Evolutionary conservation across 2,888 invertebrate genomes (phyloP).

Genomic region (Homarus gammarus): DNA sequence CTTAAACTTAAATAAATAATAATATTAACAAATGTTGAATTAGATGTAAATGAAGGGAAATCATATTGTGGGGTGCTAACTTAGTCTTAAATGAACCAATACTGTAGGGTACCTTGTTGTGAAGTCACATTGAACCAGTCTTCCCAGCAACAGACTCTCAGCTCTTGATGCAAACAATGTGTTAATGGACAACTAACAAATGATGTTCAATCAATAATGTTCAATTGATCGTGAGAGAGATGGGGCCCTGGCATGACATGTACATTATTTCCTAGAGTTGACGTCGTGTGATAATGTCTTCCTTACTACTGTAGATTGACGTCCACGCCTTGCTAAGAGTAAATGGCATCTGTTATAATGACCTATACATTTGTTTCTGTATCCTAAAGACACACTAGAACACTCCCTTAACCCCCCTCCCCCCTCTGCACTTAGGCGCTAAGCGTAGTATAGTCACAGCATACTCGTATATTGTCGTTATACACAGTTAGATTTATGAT

Average conservation of each 20-base stretch:
- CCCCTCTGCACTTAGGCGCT: conserved; percentile 37
- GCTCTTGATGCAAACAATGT: neutral
- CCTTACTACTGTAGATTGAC: no score
- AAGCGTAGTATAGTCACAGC: conserved; percentile 61
- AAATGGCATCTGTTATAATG: neutral
- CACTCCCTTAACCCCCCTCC: neutral
- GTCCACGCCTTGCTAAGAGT: neutral
- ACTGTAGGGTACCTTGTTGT: no score
- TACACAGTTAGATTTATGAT: conserved; percentile 51
- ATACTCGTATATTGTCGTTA: conserved; percentile 42
- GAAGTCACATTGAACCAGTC: no score
- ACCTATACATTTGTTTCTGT: conserved; percentile 3
- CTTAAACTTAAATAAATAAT: no score
- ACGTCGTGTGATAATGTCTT: no score
- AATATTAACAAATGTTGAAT: no score
- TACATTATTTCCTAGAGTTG: no score
- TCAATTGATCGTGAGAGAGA: no score
- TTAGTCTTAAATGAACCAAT: no score
- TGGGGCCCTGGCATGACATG: neutral
- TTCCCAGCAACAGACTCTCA: neutral
- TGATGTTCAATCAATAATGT: no score
- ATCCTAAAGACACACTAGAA: conserved; percentile 7
- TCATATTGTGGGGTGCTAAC: no score
- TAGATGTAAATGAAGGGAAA: no score
- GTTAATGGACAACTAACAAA: neutral